Conservation (phyloP, 2,113 vertebrate genomes). For the Anhinga anhinga region DNA sequence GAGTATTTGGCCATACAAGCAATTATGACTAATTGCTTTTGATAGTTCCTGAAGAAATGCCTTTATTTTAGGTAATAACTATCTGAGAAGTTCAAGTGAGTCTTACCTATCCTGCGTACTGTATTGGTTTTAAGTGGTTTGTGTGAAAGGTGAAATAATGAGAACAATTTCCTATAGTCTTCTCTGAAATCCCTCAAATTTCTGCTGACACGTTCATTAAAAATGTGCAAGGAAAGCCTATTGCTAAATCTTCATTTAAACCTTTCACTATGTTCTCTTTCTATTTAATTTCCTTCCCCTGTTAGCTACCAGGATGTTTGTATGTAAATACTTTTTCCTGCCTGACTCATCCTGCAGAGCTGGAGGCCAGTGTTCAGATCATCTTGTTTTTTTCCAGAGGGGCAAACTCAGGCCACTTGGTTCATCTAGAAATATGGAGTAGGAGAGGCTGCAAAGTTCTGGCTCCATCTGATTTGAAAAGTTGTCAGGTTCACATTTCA, state of each 20-base stretch:
- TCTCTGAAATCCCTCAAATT: not conserved
- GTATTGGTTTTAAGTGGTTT: not conserved
- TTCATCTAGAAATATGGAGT: not conserved
- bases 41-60: not conserved
- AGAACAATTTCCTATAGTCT: not conserved
- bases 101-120: not conserved
- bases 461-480: not conserved
- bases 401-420: not conserved
- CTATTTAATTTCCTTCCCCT: conserved; percentile 33
- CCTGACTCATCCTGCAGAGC: not conserved
- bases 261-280: not conserved
- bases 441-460: not conserved
- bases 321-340: conserved; percentile 28
- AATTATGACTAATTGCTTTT: not conserved
- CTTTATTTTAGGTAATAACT: not conserved
- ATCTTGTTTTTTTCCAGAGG: not conserved
- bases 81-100: not conserved
- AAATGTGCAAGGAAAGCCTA: not conserved
- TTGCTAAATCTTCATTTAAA: conserved; percentile 17
- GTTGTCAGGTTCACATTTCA: not conserved
- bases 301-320: conserved; percentile 33
- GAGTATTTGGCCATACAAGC: not conserved
- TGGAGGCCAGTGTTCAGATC: not conserved
- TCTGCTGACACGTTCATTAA: not conserved
- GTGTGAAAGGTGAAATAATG: not conserved